Evolutionary conservation across 2,113 vertebrate species (phyloP).

Genomic region (Hyaena hyaena): DNA sequence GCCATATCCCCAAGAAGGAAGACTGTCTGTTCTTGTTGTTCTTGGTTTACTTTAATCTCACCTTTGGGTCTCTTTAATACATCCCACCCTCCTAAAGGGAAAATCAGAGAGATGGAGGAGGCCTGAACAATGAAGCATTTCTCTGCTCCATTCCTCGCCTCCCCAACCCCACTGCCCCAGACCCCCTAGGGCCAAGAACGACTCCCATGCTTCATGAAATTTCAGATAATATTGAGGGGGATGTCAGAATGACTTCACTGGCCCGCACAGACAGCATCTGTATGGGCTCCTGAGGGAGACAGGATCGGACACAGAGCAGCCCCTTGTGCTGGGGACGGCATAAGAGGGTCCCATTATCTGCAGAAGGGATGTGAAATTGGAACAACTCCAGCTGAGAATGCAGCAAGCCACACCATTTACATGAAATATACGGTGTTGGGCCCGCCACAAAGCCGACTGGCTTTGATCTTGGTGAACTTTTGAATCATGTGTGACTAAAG

Average conservation of each 20-base stretch:
- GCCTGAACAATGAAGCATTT: slow-evolving; percentile 55
- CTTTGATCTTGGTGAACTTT: slow-evolving; percentile 84
- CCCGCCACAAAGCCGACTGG: slow-evolving; percentile 70
- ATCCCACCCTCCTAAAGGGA: slow-evolving; percentile 36
- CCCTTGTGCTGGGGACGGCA: slow-evolving; percentile 63
- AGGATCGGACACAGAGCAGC: slow-evolving; percentile 65
- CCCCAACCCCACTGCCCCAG: background rate
- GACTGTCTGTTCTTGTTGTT: slow-evolving; percentile 30
- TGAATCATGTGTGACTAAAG: slow-evolving; percentile 83
- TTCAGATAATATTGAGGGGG: slow-evolving; percentile 4
- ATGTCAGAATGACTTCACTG: slow-evolving; percentile 58
- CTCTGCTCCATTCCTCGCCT: slow-evolving; percentile 4
- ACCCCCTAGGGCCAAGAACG: slow-evolving; percentile 35
- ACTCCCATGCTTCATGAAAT: slow-evolving; percentile 47
- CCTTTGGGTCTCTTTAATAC: slow-evolving; percentile 65
- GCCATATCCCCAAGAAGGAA: slow-evolving; percentile 38
- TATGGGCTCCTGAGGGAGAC: slow-evolving; percentile 58
- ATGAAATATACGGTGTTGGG: slow-evolving; percentile 75
- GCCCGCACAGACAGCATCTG: slow-evolving; percentile 59
- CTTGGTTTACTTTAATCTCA: slow-evolving; percentile 55
- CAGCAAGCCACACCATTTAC: slow-evolving; percentile 70
- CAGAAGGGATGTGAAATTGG: slow-evolving; percentile 62
- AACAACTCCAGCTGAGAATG: slow-evolving; percentile 74
- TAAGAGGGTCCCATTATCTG: slow-evolving; percentile 76
- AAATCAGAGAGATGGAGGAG: background rate